A percentile compares a stretch with the other conserved stretches of the same genome.
Evolutionary conservation across 2,888 invertebrate genomes (phyloP).

Genomic region (Cantharis nigra): DNA sequence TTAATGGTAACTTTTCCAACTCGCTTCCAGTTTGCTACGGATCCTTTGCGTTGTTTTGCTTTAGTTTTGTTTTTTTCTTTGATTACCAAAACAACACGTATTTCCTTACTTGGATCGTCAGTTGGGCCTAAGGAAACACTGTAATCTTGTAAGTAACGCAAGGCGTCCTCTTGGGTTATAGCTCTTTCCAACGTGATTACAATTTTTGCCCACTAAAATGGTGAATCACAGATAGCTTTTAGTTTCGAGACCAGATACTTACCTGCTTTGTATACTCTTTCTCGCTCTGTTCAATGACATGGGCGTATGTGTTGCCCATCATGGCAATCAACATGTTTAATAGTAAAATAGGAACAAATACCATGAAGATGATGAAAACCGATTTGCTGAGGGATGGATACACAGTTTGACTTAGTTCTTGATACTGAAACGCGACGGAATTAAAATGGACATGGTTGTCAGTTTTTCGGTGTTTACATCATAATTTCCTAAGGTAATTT

Average conservation of each 20-base stretch:
- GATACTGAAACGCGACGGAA: slow-evolving; percentile 72
- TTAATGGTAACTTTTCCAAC: slow-evolving; percentile 87
- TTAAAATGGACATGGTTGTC: neutral
- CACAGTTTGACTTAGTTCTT: slow-evolving; percentile 85
- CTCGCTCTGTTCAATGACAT: slow-evolving; percentile 96
- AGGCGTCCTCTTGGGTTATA: slow-evolving; percentile 86
- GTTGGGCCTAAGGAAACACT: slow-evolving; percentile 90
- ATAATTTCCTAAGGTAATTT: slow-evolving; percentile 97
- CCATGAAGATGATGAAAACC: slow-evolving; percentile 97
- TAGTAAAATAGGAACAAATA: slow-evolving; percentile 93
- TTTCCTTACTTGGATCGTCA: slow-evolving; percentile 79
- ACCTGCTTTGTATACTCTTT: slow-evolving; percentile 98
- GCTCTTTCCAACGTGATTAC: slow-evolving; percentile 95
- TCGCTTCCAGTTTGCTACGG: slow-evolving; percentile 95
- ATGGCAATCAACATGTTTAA: slow-evolving; percentile 99
- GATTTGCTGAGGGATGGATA: slow-evolving; percentile 92
- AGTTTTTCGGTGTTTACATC: slow-evolving; percentile 72
- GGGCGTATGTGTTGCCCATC: slow-evolving; percentile 99
- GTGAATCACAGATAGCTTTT: neutral
- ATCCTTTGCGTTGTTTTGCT: slow-evolving; percentile 95
- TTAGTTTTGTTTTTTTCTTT: slow-evolving; percentile 95
- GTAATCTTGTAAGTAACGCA: slow-evolving; percentile 91
- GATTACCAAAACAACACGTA: slow-evolving; percentile 96
- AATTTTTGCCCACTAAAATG: slow-evolving; percentile 94
- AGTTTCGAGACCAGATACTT: slow-evolving; percentile 8